Base-by-base conservation (phyloP, 2,113 vertebrate genomes). In the Carlito syrichta region DNA sequence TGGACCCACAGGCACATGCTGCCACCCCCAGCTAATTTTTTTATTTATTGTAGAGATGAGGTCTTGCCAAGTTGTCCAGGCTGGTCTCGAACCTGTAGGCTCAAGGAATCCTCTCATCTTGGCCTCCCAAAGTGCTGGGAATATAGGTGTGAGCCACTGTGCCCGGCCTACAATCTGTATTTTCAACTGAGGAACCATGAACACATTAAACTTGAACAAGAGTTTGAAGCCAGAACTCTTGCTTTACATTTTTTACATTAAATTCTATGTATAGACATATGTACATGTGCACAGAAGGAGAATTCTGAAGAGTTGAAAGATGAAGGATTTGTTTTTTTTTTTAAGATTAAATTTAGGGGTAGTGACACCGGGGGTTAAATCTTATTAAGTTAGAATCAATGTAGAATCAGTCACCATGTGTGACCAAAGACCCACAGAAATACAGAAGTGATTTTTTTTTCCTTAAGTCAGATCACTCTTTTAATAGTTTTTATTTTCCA, bases 291-390 rank as follows among this genome's bases (percentile, higher is more conserved):
- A 71, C 7, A 94, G 76, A 78, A 95, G 50, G 48, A 60, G 38
- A 87, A 94, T 85, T 68, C 54, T 86, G 50, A 95, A 86, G 40
- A 93, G 43, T 10, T 96, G 17, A 84, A 88, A 88, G 35, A 52
- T 43, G 6, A 90, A 91, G 5, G 6, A 48, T 83, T 73, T 73
- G 43, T 89, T 43, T 60, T 66, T 96, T 76, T 54, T 27, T 2
- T n/a, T 73, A 86, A 91, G 40, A 79, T 71, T 85, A 52, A 76
- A 82, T 52, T 77, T 38, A 82, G n/a, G 81, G 48, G 17, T 69
- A 76, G 43, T 76, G 69, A 89, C n/a, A 85, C 85, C 56, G 85
- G 13, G 40, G 25, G 63, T 35, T 84, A 77, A 43, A 43, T 88
- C 60, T 81, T 76, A 63, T 10, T 92, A 23, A 2, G 13, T 1